Evolutionary conservation across 2,113 vertebrate species (phyloP), one percentile per base, ranked within the genome.

Genomic region (Colistium nudipinnis): DNA sequence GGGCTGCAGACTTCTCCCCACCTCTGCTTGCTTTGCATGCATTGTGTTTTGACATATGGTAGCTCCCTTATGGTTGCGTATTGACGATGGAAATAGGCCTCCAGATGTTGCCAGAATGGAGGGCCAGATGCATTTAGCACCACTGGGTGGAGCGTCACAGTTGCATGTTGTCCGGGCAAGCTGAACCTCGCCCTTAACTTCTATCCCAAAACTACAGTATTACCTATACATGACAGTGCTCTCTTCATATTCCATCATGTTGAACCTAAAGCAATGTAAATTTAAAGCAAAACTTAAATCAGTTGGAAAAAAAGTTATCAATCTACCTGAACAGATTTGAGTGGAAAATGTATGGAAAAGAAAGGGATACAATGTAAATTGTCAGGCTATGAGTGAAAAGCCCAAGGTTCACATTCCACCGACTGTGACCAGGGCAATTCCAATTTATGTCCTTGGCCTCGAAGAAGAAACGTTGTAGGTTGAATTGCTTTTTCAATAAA

Each of bases 21-120:
- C 77, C 67, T 51, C 36, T 25, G 39, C 70, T 81, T 85, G 72
- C 86, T 84, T 84, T 86, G 70, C 49, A 44, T 76, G 64, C 60
- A 44, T 72, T 69, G 41, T 69, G 52, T 56, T 45, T 52, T 78
- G 80, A 87, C 89, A 91, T 91, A 90, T 90, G 88, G 81, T 48
- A 68, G 56, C 63, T 88, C 85, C 87, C 87, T 66, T 81, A 91
- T 88, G 88, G 75, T 85, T 72, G 20, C 76, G 52, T 70, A 76
- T 41, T 63, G n/a, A 80, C 64, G 36, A 71, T 67, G 56, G 63
- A 83, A 86, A 88, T 77, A 74, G 52, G 52, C 76, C 67, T 87
- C 86, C 89, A 92, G 90, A 92, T 93, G 91, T 91, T 92, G 74
- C 73, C 56, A 33, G 36, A 59, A 57, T 53, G 35, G 82, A 76